Evolutionary conservation across 2,797 vertebrate genomes (phyloP).

Genomic region (Nasua narica): DNA sequence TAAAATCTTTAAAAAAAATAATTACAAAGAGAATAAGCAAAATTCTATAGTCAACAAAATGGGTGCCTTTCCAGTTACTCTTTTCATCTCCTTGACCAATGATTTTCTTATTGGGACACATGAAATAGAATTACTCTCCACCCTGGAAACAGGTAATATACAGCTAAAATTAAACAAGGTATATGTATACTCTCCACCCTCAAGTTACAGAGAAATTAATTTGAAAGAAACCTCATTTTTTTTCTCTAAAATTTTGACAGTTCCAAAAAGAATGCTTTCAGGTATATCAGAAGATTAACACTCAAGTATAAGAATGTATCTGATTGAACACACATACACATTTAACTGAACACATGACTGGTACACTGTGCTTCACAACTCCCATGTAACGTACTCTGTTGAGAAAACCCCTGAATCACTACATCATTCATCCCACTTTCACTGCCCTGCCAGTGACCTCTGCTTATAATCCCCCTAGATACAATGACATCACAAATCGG

Average conservation of each 20-base stretch:
- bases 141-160: not conserved
- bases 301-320: not conserved
- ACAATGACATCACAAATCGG: not conserved
- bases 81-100: not conserved
- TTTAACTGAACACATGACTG: not conserved
- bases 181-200: not conserved
- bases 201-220: not conserved
- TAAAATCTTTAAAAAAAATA: no score
- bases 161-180: not conserved
- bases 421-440: not conserved
- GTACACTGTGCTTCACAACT: not conserved
- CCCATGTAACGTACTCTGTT: not conserved
- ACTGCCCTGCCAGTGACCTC: not conserved
- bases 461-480: not conserved
- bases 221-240: not conserved
- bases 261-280: not conserved
- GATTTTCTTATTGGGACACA: not conserved
- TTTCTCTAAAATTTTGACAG: not conserved
- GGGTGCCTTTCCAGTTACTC: not conserved
- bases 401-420: not conserved
- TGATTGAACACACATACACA: not conserved
- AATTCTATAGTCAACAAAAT: not conserved
- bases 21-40: not conserved
- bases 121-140: not conserved
- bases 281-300: not conserved